Evolutionary conservation across 1,140 invertebrate species (phyloP), one percentile per base, ranked within the genome.

Genomic region (Latrodectus geometricus): DNA sequence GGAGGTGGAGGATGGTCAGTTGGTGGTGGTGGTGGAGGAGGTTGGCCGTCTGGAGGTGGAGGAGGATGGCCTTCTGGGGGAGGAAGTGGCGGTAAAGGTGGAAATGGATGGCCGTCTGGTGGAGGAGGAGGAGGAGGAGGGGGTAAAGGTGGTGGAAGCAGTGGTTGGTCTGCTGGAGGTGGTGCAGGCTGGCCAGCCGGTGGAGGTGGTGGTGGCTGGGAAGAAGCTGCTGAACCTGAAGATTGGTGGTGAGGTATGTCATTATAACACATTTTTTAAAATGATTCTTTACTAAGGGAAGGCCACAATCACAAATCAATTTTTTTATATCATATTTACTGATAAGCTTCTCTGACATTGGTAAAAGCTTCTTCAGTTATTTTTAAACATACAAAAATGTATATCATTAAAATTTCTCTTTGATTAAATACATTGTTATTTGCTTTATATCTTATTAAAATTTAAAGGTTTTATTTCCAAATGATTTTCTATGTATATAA

Each of bases 161-260:
- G 17, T 14, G 56, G 17, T 61, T n/a, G 76, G 12, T 8, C 35
- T 48, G 9, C 72, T 49, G 48, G 72, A 8, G 54, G 61, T n/a
- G 12, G 2, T 14, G 12, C 35, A 35, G 35, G 35, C 5, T 35
- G 35, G 35, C 35, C 35, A 35, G 35, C 68, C 3, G 14, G 72
- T 50, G 72, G 72, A 20, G 81, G 82, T 69, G 83, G 75, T 65
- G 74, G 83, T 20, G 83, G 81, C 20, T 83, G 75, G 83, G 83
- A 86, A 20, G 83, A 86, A 56, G 74, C n/a, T 9, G 50, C 20
- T 14, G 82, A 23, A 54, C 56, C 35, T 0, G 82, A 86, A 78
- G 83, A 86, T 20, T 86, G 83, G 83, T 86, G 83, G 83, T 86
- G 75, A 86, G 75, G 82, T 84, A 70, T 52, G 50, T 14, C 70